Evolutionary conservation across 1,140 invertebrate species (phyloP), one percentile per base, ranked within the genome.

Genomic region (Zaprionus inermis): DNA sequence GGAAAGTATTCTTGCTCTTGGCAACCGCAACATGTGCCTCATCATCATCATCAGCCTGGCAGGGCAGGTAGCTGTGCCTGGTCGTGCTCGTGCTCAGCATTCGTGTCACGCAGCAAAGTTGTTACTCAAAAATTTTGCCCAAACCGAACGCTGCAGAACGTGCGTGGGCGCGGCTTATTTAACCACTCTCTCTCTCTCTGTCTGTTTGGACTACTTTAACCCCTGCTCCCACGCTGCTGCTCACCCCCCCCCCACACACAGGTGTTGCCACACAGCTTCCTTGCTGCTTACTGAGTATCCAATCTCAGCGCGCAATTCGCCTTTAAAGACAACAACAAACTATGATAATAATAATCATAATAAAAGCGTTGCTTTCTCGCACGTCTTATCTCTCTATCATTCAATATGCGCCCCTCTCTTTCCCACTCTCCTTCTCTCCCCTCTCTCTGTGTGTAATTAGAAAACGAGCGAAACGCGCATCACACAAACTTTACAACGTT

Each of bases 61-160:
- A n/a, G n/a, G n/a, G n/a, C n/a, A 38, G 36, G 36, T n/a, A 38
- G 24, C 24, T 28, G n/a, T n/a, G n/a, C 44, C n/a, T 54, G 14
- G 24, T 54, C 69, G 60, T 54, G 61, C 72, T 52, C 76, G 54
- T 57, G 67, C 71, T 85, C 70, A 38, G 49, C 70, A 88, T 86
- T 88, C 83, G 83, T 86, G 79, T 86, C 83, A 86, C 83, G 83
- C 83, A 83, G 83, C 83, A 86, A 88, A 88, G 83, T 88, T 86
- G 83, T 86, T 86, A 83, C 83, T 86, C 83, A 88, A 86, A 86
- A 88, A 86, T 81, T 74, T 16, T 82, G 32, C 34, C 79, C 68
- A 56, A 69, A 56, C 66, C 55, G 69, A 38, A 38, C 72, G 44
- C 67, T 71, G 65, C 67, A 77, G 76, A 76, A 88, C 83, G 82